Evolutionary conservation across 2,888 invertebrate genomes (phyloP).

Genomic region (Polyploca ridens): DNA sequence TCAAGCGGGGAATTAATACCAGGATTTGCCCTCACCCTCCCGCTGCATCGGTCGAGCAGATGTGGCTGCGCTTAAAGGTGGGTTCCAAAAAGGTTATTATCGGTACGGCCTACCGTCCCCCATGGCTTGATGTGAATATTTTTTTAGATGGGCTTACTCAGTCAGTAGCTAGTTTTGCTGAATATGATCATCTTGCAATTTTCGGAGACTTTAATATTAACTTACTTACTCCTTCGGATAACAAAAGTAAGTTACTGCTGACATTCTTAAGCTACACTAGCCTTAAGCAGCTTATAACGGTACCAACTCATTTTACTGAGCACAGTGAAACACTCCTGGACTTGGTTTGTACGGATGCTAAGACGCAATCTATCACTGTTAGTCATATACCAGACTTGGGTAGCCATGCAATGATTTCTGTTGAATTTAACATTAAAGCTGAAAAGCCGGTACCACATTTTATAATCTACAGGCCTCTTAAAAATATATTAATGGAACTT

Average conservation of each 20-base stretch:
- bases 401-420: slow-evolving; percentile 22
- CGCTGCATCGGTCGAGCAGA: slow-evolving; percentile 13
- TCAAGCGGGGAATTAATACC: slow-evolving; percentile 15
- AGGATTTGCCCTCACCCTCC: slow-evolving; percentile 11
- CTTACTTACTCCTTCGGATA: background rate
- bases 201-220: background rate
- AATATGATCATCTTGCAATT: no score
- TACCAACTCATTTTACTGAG: slow-evolving; percentile 24
- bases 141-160: no score
- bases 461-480: background rate
- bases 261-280: background rate
- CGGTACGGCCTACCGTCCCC: no score
- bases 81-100: no score
- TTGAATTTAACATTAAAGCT: background rate
- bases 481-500: background rate
- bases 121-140: no score
- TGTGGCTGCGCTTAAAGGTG: no score
- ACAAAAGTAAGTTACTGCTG: background rate
- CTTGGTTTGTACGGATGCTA: background rate
- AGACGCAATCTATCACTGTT: background rate
- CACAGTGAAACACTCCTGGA: slow-evolving; percentile 24
- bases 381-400: background rate
- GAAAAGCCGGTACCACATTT: background rate
- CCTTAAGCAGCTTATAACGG: background rate
- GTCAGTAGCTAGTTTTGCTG: no score